Evolutionary conservation across 2,888 invertebrate genomes (phyloP).

Genomic region (Megastigmus dorsalis): DNA sequence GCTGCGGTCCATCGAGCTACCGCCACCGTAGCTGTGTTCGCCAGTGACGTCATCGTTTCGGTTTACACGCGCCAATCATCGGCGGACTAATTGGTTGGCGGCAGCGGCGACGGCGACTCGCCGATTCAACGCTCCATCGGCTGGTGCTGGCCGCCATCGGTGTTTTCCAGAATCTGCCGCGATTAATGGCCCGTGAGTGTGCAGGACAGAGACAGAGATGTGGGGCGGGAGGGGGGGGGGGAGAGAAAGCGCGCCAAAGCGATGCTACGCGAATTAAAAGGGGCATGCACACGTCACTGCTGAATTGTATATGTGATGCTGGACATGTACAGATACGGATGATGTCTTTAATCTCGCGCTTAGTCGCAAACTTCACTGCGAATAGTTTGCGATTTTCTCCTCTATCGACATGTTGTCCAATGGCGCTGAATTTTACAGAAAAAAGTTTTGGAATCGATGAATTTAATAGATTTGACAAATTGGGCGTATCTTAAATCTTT

Average conservation of each 20-base stretch:
- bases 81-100: conserved; percentile 72
- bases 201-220: background rate
- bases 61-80: conserved; percentile 73
- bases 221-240: conserved; percentile 22
- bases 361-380: too few relatives aligned
- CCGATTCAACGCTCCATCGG: too few relatives aligned
- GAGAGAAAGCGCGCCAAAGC: conserved; percentile 48
- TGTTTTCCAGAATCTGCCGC: conserved; percentile 65
- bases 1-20: background rate
- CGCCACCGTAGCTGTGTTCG: conserved; percentile 53
- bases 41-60: conserved; percentile 70
- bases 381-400: too few relatives aligned
- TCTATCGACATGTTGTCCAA: too few relatives aligned
- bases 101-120: conserved; percentile 64
- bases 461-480: too few relatives aligned
- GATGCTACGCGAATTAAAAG: conserved; percentile 55
- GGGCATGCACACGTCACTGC: conserved; percentile 33
- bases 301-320: too few relatives aligned
- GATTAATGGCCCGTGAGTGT: conserved; percentile 60
- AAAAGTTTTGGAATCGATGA: too few relatives aligned
- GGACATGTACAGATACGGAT: too few relatives aligned
- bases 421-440: too few relatives aligned
- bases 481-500: too few relatives aligned
- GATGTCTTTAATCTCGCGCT: too few relatives aligned
- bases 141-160: conserved; percentile 33